Percentiles rank a stretch among this genome's conserved stretches.
These are phyloP conservation scores for Loriculus beryllinus DNA, from an alignment of 2,797 vertebrate species.

Conservation along the genomic window DNA sequence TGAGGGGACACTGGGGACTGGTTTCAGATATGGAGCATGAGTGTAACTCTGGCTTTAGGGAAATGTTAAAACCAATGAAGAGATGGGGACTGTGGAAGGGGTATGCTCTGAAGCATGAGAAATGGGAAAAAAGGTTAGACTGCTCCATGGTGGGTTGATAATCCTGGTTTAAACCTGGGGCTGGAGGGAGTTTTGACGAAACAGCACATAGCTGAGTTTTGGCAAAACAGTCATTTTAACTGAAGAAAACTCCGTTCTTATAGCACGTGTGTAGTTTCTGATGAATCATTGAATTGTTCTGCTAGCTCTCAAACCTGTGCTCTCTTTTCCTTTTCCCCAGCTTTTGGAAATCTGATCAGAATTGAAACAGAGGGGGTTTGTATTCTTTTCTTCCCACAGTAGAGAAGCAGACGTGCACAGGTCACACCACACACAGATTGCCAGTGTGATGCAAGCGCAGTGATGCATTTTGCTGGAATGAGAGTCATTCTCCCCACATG, in stretches of 20 bases:
- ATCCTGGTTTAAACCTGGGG: neutral
- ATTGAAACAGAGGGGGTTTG: neutral
- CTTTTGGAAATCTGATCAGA: neutral
- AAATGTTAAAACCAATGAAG: neutral
- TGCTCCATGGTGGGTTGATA: neutral
- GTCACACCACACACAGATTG: neutral
- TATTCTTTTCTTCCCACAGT: neutral
- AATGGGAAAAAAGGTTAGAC: neutral
- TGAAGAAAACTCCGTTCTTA: neutral
- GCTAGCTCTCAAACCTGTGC: neutral
- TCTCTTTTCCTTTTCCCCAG: neutral
- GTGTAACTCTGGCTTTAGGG: neutral
- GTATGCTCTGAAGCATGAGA: neutral
- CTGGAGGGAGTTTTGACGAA: neutral
- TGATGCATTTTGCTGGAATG: neutral
- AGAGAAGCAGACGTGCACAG: neutral
- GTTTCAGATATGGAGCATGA: neutral
- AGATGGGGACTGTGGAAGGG: neutral
- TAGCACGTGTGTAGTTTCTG: neutral
- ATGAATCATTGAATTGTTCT: constrained; percentile 20
- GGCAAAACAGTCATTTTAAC: neutral
- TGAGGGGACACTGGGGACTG: neutral
- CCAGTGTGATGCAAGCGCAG: neutral
- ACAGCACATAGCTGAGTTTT: neutral
- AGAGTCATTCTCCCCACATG: neutral